phyloP scores from a whole-genome alignment of 1,140 invertebrate species.

The Hestina assimilis region DNA sequence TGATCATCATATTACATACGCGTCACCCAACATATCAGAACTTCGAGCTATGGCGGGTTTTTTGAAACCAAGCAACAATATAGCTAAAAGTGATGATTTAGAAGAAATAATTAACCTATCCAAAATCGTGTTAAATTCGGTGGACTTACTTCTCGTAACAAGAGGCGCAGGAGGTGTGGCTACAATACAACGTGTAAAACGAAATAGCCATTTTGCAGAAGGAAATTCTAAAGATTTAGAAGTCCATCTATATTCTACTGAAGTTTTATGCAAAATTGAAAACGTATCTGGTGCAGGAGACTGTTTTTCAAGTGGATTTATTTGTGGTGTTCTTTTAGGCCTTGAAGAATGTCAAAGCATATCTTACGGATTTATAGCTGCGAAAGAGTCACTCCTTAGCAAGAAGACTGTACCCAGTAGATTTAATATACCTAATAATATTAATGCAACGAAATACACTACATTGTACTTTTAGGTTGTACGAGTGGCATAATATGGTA shows the following conservation, averaged over 20 bases:
- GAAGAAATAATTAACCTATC: slow-evolving; percentile 68
- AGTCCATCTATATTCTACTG: slow-evolving; percentile 69
- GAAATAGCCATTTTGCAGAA: slow-evolving; percentile 19
- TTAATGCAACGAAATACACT: slow-evolving; percentile 4
- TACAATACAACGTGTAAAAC: slow-evolving; percentile 49
- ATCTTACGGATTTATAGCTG: slow-evolving; percentile 78
- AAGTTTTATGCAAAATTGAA: slow-evolving; percentile 65
- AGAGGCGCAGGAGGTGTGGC: slow-evolving; percentile 79
- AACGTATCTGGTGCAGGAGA: slow-evolving; percentile 84
- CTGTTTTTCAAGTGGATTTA: slow-evolving; percentile 81
- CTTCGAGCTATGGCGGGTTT: slow-evolving; percentile 77
- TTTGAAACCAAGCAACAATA: slow-evolving; percentile 41
- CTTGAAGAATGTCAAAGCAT: slow-evolving; percentile 74
- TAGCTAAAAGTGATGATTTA: slow-evolving; percentile 39
- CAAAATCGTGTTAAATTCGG: slow-evolving; percentile 41
- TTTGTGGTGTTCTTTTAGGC: slow-evolving; percentile 74
- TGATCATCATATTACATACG: slow-evolving; percentile 73
- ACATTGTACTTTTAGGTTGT: not conserved
- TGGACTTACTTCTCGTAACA: slow-evolving; percentile 75
- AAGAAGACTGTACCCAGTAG: slow-evolving; percentile 72
- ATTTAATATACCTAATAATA: slow-evolving; percentile 23
- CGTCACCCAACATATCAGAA: slow-evolving; percentile 87
- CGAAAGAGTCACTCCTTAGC: slow-evolving; percentile 75
- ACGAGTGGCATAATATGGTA: too few relatives aligned
- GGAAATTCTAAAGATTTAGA: slow-evolving; percentile 23